Base-by-base conservation (phyloP, 2,113 vertebrate genomes). In the Bucco capensis region DNA sequence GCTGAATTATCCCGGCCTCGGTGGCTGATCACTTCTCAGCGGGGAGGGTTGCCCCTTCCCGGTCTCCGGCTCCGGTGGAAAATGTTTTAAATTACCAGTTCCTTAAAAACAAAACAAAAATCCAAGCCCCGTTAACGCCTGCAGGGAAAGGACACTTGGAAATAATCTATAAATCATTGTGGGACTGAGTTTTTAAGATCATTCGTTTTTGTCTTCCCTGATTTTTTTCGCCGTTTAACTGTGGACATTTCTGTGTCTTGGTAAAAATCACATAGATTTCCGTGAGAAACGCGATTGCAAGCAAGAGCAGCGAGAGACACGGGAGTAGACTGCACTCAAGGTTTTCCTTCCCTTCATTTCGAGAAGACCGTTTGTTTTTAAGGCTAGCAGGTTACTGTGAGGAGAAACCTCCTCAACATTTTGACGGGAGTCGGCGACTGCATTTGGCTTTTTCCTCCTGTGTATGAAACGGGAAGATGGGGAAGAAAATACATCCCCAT, bases 401-500 rank as follows among this genome's bases (percentile, higher is more conserved):
- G 23, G 18, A 62, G 7, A 54, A 71, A 62, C 47, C 6, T 56
- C 54, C 35, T 14, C 65, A 12, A 42, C 24, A 2, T 60, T 83
- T 70, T 64, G 35, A 57, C 22, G 4, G 44, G 2, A 35, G 1
- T 33, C 16, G 15, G 16, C 3, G 9, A 25, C 7, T 31, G 69
- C 21, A 16, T 42, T 64, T 64, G 47, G 15, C 71, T 17, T 19
- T 33, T 15, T 11, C 4, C 3, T 1, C 11, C 46, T 4, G 0
- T 8, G 7, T 49, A 42, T 53, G 57, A 24, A 75, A 64, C 6
- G 6, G 24, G 31, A 35, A 37, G 31, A 56, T 6, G 19, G 12
- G 10, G 6, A 28, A 44, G 18, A 83, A 67, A 44, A 66, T 2
- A 4, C 8, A 42, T 2, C 8, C 7, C 2, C 4, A 33, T 0